A percentile compares a stretch with the other conserved stretches of the same genome.
Conservation (phyloP, 2,888 invertebrate species). For the Xanthia togata region DNA sequence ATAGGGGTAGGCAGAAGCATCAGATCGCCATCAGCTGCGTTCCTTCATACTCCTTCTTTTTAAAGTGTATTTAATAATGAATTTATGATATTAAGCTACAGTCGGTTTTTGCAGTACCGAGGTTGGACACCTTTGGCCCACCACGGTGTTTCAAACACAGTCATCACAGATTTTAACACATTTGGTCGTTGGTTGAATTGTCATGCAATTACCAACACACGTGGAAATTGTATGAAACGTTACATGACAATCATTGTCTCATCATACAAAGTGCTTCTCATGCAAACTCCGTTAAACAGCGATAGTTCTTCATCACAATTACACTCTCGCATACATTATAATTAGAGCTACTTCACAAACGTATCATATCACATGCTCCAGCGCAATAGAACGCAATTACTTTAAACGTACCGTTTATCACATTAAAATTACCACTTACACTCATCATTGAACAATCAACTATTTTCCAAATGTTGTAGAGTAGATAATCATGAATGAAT, state of each 20-base stretch:
- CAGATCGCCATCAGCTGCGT: too few species aligned
- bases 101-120: background rate
- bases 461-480: background rate
- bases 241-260: constrained; percentile 27
- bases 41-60: background rate
- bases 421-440: constrained; percentile 20
- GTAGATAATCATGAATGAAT: constrained; percentile 12
- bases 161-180: background rate
- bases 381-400: constrained; percentile 48
- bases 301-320: constrained; percentile 14
- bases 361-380: constrained; percentile 41
- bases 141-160: background rate
- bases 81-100: background rate
- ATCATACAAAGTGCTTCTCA: constrained; percentile 36
- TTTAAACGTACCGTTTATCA: constrained; percentile 56
- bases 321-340: constrained; percentile 25
- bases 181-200: background rate
- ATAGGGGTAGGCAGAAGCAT: background rate
- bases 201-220: background rate
- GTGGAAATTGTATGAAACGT: constrained; percentile 33
- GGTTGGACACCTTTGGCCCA: background rate
- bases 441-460: constrained; percentile 19
- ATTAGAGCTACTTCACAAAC: constrained; percentile 23
- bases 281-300: constrained; percentile 4
- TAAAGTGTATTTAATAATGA: background rate